Evolutionary conservation across 2,888 invertebrate species (phyloP).

Genomic region (Capitulum mitella): DNA sequence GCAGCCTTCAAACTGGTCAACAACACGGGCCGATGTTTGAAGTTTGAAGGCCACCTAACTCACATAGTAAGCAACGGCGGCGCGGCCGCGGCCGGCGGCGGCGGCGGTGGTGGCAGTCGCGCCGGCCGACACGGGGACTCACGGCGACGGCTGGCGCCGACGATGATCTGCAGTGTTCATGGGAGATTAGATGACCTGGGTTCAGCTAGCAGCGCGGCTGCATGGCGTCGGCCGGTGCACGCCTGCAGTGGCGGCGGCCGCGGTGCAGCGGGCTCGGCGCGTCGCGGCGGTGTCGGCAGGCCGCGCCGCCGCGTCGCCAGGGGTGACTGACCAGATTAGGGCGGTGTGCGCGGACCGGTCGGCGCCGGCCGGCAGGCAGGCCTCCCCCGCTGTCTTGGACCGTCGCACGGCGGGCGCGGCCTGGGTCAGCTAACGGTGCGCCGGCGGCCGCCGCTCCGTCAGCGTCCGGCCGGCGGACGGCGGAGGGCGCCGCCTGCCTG

Average conservation of each 20-base stretch:
- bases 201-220: neutral
- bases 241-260: neutral
- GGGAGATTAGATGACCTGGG: constrained; percentile 17
- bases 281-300: too few species aligned
- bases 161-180: neutral
- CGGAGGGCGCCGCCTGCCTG: too few species aligned
- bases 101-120: neutral
- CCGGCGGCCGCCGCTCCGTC: too few species aligned
- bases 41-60: constrained; percentile 21
- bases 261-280: neutral
- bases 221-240: neutral
- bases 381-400: too few species aligned
- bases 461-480: too few species aligned
- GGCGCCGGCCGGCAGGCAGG: too few species aligned
- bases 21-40: constrained; percentile 6
- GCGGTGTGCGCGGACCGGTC: too few species aligned
- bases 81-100: neutral
- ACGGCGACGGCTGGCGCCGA: neutral
- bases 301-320: neutral
- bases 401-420: too few species aligned
- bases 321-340: neutral
- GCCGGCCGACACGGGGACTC: neutral
- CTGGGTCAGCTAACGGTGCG: too few species aligned
- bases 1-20: neutral
- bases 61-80: constrained; percentile 21